These are phyloP conservation scores for Artibeus jamaicensis DNA, from an alignment of 2,797 vertebrate genomes.

Conservation along the genomic window DNA sequence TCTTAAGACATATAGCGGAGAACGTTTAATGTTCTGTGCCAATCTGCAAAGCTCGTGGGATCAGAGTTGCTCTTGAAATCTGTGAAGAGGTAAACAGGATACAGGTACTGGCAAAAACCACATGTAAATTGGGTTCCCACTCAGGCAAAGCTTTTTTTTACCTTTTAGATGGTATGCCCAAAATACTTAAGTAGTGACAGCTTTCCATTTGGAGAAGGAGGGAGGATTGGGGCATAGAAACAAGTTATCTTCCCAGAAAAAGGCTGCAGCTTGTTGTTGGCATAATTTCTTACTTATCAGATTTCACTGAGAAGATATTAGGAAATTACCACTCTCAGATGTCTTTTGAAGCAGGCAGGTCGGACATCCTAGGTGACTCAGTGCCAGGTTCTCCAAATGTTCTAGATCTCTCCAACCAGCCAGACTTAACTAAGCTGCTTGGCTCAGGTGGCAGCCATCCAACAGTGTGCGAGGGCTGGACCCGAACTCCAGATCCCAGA, in stretches of 20 bases:
- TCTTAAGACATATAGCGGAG: slow-evolving; percentile 42
- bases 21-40: slow-evolving; percentile 33
- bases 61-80: slow-evolving; percentile 47
- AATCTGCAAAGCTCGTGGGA: not conserved
- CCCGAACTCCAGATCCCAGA: not conserved
- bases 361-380: not conserved
- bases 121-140: not conserved
- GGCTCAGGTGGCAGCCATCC: not conserved
- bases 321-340: not conserved
- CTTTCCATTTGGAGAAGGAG: not conserved
- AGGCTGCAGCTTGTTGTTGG: not conserved
- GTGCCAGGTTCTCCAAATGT: not conserved
- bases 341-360: not conserved
- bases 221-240: not conserved
- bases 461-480: not conserved
- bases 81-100: slow-evolving; percentile 1
- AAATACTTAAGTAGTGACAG: not conserved
- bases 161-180: not conserved
- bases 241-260: not conserved
- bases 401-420: slow-evolving; percentile 4
- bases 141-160: not conserved
- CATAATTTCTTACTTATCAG: not conserved
- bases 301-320: slow-evolving; percentile 22
- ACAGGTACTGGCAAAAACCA: not conserved
- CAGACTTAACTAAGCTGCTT: not conserved